Evolutionary conservation across 2,113 vertebrate species (phyloP), one percentile per base, ranked within the genome.

Genomic region (Centrocercus urophasianus): DNA sequence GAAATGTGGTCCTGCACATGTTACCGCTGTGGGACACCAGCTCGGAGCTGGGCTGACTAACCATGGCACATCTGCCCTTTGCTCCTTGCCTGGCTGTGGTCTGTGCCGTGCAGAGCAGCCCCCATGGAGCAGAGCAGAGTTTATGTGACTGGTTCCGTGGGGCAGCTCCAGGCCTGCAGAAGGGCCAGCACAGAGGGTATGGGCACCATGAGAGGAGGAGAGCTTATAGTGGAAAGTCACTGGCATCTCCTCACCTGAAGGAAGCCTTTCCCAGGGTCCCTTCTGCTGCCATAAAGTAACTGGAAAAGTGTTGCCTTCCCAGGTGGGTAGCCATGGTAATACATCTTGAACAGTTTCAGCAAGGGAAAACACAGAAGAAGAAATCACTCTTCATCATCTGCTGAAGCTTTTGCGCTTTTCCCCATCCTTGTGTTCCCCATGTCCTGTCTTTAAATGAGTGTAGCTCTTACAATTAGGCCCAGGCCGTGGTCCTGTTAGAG

Each of bases 301-400:
- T 80, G 78, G 28, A 5, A 22, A 59, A 42, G n/a, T 9, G 6
- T 60, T 80, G 32, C 30, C 45, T 86, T n/a, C 69, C 1, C 3
- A 67, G 34, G 28, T 34, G 59, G 64, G 83, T 81, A 93, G 90
- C 72, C 83, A 71, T 67, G 90, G 79, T 19, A 71, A 90, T 94
- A 57, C 38, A 43, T 32, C 76, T 91, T 74, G 45, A 77, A 50
- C 74, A 30, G 11, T 34, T 87, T 88, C n/a, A 45, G 50, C 71
- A 43, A 32, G 38, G 64, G 30, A 94, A 20, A 24, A 11, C 11
- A 22, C 8, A 7, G 77, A 72, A 48, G 45, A 56, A 76, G 45
- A 45, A 80, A 28, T n/a, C 71, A 10, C 56, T 77, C 11, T 79
- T 27, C 87, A 61, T 7, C 52, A 38, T 84, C 71, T 88, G 64